Evolutionary conservation across 2,797 vertebrate species (phyloP).

Genomic region (Ispidina picta): DNA sequence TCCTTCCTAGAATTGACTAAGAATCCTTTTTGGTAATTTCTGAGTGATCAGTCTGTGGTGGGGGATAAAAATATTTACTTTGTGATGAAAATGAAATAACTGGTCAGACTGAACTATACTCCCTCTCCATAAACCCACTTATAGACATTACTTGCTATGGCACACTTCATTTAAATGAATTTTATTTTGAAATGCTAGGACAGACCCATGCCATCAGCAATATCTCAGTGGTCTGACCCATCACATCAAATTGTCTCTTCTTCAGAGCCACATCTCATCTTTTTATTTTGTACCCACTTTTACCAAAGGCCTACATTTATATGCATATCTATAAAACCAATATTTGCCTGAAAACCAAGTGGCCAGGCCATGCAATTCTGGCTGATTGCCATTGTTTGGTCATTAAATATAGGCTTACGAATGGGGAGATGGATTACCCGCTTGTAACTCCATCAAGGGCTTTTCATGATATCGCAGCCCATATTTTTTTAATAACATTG

Average conservation of each 20-base stretch:
- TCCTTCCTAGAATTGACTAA: neutral
- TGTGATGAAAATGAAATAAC: neutral
- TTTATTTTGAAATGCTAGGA: neutral
- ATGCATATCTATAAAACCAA: neutral
- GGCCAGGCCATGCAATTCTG: constrained; percentile 6
- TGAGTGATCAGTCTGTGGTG: neutral
- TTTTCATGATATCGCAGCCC: constrained; percentile 45
- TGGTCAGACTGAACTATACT: rapidly evolving
- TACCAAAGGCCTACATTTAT: neutral
- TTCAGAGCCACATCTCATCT: neutral
- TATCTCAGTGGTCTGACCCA: neutral
- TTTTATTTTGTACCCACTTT: neutral
- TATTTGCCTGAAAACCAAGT: constrained; percentile 42
- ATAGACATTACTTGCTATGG: neutral
- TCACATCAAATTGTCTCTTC: neutral
- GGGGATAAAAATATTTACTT: neutral
- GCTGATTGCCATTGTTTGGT: constrained; percentile 36
- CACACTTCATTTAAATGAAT: neutral
- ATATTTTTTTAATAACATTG: constrained; percentile 55
- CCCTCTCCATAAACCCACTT: neutral
- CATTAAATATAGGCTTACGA: constrained; percentile 32
- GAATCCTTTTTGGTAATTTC: neutral
- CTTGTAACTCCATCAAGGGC: constrained; percentile 28
- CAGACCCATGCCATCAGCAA: neutral
- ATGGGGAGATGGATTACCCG: constrained; percentile 45